Evolutionary conservation across 2,888 invertebrate genomes (phyloP).

Genomic region (Chrysolina americana): DNA sequence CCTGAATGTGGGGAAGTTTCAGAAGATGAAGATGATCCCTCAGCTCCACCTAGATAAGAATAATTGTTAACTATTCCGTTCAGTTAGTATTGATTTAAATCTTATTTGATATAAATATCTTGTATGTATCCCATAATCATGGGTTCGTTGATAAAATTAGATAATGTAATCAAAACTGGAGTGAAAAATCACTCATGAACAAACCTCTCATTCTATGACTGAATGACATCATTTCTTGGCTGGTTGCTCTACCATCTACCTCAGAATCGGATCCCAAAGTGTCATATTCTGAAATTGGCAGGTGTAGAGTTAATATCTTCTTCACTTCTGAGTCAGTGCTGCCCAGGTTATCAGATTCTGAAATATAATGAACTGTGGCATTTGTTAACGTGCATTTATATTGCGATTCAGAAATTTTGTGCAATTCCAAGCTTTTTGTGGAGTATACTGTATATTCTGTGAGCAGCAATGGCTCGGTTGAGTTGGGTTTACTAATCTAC

Average conservation of each 20-base stretch:
- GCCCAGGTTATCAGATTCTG: constrained; percentile 95
- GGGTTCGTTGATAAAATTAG: no score
- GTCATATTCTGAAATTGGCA: constrained; percentile 95
- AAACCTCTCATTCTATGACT: constrained; percentile 71
- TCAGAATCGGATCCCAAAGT: constrained; percentile 87
- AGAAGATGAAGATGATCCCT: constrained; percentile 85
- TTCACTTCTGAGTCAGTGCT: constrained; percentile 95
- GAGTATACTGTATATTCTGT: neutral
- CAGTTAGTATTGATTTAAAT: no score
- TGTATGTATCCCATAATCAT: no score
- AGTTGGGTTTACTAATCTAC: neutral
- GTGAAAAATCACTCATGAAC: no score
- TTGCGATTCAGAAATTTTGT: neutral
- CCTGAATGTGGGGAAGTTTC: constrained; percentile 81
- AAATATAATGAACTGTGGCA: constrained; percentile 64
- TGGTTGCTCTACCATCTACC: constrained; percentile 78
- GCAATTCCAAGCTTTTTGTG: neutral
- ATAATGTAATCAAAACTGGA: no score
- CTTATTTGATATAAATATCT: no score
- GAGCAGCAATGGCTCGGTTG: constrained; percentile 63
- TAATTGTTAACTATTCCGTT: no score
- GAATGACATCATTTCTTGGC: constrained; percentile 73
- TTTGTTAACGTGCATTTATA: neutral
- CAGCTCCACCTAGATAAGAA: constrained; percentile 74
- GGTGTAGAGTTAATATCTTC: constrained; percentile 93